Evolutionary conservation across 2,797 vertebrate genomes (phyloP).

Genomic region (Bovichtus variegatus): DNA sequence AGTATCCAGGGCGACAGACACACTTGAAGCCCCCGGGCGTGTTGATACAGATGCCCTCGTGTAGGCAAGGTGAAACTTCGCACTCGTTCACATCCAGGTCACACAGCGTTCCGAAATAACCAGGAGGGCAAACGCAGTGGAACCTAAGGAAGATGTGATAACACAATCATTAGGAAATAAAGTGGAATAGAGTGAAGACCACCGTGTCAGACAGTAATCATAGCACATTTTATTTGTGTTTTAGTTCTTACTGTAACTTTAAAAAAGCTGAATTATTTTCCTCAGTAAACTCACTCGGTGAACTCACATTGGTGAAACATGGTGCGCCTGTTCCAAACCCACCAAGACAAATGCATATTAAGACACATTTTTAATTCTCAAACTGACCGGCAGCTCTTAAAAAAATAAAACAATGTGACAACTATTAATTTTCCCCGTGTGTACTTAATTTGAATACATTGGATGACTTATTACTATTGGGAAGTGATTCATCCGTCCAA

Average conservation of each 20-base stretch:
- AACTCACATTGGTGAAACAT: neutral
- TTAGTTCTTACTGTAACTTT: neutral
- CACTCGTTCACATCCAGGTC: slow-evolving; percentile 90
- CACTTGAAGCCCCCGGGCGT: slow-evolving; percentile 85
- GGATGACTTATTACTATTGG: slow-evolving; percentile 52
- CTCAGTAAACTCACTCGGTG: neutral
- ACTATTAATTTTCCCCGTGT: slow-evolving; percentile 37
- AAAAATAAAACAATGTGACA: slow-evolving; percentile 37
- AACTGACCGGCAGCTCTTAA: slow-evolving; percentile 22
- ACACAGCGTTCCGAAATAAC: slow-evolving; percentile 86
- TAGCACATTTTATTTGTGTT: neutral
- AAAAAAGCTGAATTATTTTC: neutral
- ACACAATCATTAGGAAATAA: slow-evolving; percentile 50
- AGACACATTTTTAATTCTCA: slow-evolving; percentile 5
- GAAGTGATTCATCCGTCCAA: slow-evolving; percentile 47
- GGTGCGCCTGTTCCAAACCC: neutral
- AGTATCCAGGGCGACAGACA: slow-evolving; percentile 86
- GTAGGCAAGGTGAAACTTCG: slow-evolving; percentile 87
- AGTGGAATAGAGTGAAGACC: slow-evolving; percentile 11
- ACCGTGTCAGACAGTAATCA: neutral
- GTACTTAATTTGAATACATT: slow-evolving; percentile 51
- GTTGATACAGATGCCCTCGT: slow-evolving; percentile 88
- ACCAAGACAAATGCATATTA: slow-evolving; percentile 25
- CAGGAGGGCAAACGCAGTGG: slow-evolving; percentile 83
- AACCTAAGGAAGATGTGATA: slow-evolving; percentile 78